Percentiles rank a stretch among this genome's conserved stretches.
phyloP scores from a whole-genome alignment of 2,113 vertebrate species.

The Otocyon megalotis region DNA sequence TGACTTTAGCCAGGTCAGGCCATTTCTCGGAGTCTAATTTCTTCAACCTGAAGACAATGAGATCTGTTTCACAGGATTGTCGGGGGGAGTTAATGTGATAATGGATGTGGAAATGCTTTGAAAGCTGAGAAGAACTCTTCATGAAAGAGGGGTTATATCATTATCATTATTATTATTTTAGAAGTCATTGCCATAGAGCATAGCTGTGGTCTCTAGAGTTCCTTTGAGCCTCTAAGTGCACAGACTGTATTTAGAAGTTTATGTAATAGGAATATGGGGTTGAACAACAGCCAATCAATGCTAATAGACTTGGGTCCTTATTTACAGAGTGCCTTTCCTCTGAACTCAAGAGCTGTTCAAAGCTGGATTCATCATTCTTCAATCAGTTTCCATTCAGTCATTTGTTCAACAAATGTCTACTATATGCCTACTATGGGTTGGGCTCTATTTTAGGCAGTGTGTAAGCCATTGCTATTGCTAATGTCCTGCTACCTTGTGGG shows the following conservation, averaged over 20 bases:
- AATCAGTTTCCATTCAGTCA: conserved; percentile 35
- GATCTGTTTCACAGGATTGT: neutral
- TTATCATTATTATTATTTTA: conserved; percentile 65
- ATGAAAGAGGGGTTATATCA: conserved; percentile 30
- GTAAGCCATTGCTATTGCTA: neutral
- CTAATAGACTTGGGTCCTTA: conserved; percentile 18
- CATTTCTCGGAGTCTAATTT: neutral
- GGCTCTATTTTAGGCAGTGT: neutral
- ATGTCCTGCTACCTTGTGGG: neutral
- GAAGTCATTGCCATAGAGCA: conserved; percentile 21
- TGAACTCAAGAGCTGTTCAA: conserved; percentile 37
- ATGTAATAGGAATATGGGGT: neutral
- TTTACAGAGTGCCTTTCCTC: conserved; percentile 51
- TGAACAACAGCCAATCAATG: conserved; percentile 50
- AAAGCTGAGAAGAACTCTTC: conserved; percentile 2
- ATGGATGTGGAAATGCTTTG: conserved; percentile 58
- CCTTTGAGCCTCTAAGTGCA: conserved; percentile 55
- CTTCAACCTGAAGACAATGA: conserved; percentile 33
- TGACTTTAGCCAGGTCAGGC: neutral
- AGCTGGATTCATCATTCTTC: neutral
- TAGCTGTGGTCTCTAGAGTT: conserved; percentile 33
- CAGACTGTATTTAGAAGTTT: conserved; percentile 59
- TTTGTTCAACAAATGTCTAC: conserved; percentile 19
- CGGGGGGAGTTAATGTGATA: conserved; percentile 32
- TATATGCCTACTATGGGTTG: neutral